A percentile compares a stretch with the other conserved stretches of the same genome.
Conservation (phyloP, 2,113 vertebrate genomes). For the Haemorhous mexicanus region DNA sequence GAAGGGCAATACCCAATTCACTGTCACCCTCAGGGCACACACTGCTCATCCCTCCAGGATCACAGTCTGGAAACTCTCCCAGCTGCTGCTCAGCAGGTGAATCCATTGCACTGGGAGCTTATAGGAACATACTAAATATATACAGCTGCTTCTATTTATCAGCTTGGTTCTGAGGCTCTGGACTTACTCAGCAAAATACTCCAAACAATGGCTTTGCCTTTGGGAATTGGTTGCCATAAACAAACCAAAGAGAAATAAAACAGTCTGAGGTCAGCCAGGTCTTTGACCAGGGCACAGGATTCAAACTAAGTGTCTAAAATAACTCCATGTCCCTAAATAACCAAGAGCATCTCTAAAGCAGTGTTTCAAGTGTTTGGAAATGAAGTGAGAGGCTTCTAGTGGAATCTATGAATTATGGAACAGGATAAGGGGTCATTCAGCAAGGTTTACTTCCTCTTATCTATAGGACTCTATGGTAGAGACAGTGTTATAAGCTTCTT, state of each 20-base stretch:
- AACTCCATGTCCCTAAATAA: neutral
- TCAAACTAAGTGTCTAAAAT: neutral
- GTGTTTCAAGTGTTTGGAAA: neutral
- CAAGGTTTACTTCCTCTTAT: neutral
- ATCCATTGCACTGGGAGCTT: neutral
- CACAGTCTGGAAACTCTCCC: neutral
- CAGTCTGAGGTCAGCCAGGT: neutral
- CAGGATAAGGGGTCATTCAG: neutral
- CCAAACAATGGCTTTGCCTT: neutral
- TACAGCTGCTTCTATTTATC: neutral
- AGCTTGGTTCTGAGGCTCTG: neutral
- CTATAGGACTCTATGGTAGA: accelerated
- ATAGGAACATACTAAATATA: neutral
- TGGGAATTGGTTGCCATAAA: neutral
- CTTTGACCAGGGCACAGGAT: neutral
- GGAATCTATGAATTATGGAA: neutral
- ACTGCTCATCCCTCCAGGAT: neutral
- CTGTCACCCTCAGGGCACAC: neutral
- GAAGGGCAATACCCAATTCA: neutral
- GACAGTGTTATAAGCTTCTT: neutral
- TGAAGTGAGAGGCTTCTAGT: neutral
- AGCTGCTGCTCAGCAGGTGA: neutral
- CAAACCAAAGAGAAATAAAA: neutral
- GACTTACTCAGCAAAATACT: neutral
- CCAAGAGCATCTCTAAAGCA: neutral